Conservation (phyloP, 1,140 invertebrate species). For the Drosophila gunungcola region DNA sequence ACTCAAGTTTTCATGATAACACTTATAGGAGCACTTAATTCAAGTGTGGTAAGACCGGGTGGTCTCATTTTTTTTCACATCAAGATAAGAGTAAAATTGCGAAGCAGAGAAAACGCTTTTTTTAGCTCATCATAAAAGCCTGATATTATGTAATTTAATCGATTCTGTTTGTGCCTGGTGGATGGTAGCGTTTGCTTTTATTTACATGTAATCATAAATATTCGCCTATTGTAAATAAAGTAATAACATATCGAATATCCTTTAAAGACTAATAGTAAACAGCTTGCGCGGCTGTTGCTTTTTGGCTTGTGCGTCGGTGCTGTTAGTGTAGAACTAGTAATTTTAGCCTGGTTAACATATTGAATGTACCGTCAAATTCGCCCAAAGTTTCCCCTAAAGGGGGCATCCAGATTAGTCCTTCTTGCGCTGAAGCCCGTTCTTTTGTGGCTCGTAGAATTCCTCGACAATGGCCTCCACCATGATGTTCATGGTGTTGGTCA, state of each 20-base stretch:
- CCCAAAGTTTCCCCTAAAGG: background rate
- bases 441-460: slow-evolving; percentile 92
- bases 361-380: slow-evolving; percentile 28
- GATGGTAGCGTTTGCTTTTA: slow-evolving; percentile 20
- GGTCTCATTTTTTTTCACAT: slow-evolving; percentile 4
- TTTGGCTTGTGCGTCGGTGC: slow-evolving; percentile 51
- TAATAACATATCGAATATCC: slow-evolving; percentile 30
- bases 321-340: slow-evolving; percentile 29
- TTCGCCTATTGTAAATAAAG: slow-evolving; percentile 12
- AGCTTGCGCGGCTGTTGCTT: slow-evolving; percentile 26
- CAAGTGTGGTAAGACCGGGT: slow-evolving; percentile 3
- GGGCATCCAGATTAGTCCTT: slow-evolving; percentile 45
- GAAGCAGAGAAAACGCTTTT: background rate
- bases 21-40: slow-evolving; percentile 30
- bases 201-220: slow-evolving; percentile 39
- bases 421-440: slow-evolving; percentile 88
- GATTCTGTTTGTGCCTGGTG: slow-evolving; percentile 23
- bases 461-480: slow-evolving; percentile 92
- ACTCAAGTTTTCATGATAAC: slow-evolving; percentile 35
- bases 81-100: slow-evolving; percentile 1
- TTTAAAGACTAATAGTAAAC: slow-evolving; percentile 15
- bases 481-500: slow-evolving; percentile 88
- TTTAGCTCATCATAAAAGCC: background rate
- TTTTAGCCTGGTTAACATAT: slow-evolving; percentile 21
- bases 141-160: background rate